Evolutionary conservation across 2,888 invertebrate genomes (phyloP).

Genomic region (Crossocerus cetratus): DNA sequence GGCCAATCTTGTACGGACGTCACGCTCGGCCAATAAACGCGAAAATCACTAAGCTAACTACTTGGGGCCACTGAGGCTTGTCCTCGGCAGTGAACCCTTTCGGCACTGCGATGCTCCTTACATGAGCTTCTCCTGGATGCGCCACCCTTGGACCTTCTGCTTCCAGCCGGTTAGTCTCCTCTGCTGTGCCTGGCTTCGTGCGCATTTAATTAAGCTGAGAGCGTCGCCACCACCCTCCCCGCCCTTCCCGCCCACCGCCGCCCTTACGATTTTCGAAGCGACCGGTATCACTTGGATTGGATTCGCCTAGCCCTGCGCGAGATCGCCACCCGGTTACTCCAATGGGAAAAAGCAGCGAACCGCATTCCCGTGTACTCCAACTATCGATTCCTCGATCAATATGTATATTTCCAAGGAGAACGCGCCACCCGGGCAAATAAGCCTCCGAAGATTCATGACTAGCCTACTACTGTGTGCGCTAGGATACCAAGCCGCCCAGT

Average conservation of each 20-base stretch:
- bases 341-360: neutral
- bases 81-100: slow-evolving; percentile 61
- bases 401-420: neutral
- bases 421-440: neutral
- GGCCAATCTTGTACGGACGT: slow-evolving; percentile 73
- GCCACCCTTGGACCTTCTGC: slow-evolving; percentile 38
- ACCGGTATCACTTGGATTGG: slow-evolving; percentile 52
- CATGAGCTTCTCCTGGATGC: slow-evolving; percentile 30
- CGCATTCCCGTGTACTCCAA: neutral
- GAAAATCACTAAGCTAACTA: slow-evolving; percentile 75
- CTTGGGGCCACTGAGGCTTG: slow-evolving; percentile 62
- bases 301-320: slow-evolving; percentile 31
- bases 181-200: slow-evolving; percentile 35
- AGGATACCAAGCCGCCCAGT: neutral
- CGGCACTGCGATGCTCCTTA: slow-evolving; percentile 57
- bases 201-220: slow-evolving; percentile 72
- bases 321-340: slow-evolving; percentile 25
- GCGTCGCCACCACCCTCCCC: slow-evolving; percentile 51
- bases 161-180: slow-evolving; percentile 43
- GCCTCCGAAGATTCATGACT: neutral
- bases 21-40: slow-evolving; percentile 73
- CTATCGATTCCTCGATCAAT: neutral
- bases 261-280: slow-evolving; percentile 60
- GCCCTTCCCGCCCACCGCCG: slow-evolving; percentile 29
- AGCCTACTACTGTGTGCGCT: neutral